Evolutionary conservation across 37 sponge, comb jelly and placozoan species (phyloP), one percentile per base, ranked within the genome.

Genomic region (Spongilla lacustris): DNA sequence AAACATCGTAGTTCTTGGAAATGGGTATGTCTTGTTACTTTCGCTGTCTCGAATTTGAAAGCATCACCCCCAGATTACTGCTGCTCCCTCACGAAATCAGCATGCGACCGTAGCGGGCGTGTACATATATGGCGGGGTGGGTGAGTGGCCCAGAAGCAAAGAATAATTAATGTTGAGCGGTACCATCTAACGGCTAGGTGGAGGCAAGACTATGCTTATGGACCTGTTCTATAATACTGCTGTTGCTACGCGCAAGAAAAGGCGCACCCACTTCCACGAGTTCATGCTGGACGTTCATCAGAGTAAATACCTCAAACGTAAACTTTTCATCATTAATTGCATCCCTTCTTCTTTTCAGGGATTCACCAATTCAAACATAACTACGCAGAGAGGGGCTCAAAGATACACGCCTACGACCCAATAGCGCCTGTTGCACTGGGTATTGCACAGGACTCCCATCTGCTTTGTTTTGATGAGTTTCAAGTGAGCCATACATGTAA

Each of bases 201-300:
- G 94, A 76, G 98, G 98, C 19, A 98, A 98, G 92, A 98, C 98
- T 22, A 98, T 98, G 98, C 37, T 98, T 74, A 98, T 98, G 98
- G 98, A 98, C 84, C 66, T 94, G 85, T 98, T 98, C 85, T 98
- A 85, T 76, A 75, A 91, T 25, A 74, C 74, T 26, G 69, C 77
- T 10, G 58, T 76, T 0, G 75, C 71, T 12, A 74, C 84, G n/a
- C 38, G 38, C 1, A 84, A 73, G 73, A 98, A 98, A 76, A 83
- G 71, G 80, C 75, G 98, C 35, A 81, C 83, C 2, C 98, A 98
- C 70, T 98, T 98, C 84, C 88, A 94, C 74, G 84, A 77, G 23
- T 98, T 98, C 89, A 98, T 98, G 98, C 74, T 94, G 26, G 93
- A 94, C 26, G 95, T 96, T 35, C 98, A 98, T 75, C 75, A 86